Evolutionary conservation across 2,113 vertebrate species (phyloP).

Genomic region (Xyrauchen texanus): DNA sequence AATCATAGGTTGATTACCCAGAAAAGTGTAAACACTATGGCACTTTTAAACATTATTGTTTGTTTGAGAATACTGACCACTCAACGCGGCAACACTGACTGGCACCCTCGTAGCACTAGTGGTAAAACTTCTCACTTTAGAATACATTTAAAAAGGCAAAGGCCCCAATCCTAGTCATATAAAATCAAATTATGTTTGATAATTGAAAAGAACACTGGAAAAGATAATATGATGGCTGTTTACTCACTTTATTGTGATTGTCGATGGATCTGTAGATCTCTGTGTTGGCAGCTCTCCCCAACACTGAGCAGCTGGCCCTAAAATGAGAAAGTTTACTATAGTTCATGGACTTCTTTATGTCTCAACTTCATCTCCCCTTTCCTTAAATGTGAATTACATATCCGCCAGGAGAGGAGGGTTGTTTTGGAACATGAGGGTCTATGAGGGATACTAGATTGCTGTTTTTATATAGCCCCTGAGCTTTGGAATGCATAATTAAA

Average conservation of each 20-base stretch:
- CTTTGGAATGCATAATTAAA: conserved; percentile 29
- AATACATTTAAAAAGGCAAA: too few relatives aligned
- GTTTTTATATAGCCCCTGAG: conserved; percentile 29
- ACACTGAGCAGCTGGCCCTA: conserved; percentile 79
- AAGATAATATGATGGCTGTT: not conserved
- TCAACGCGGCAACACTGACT: too few relatives aligned
- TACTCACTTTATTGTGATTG: conserved; percentile 79
- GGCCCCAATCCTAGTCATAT: too few relatives aligned
- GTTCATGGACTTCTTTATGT: conserved; percentile 9
- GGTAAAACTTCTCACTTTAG: too few relatives aligned
- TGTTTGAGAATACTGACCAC: too few relatives aligned
- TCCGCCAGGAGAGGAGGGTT: conserved; percentile 32
- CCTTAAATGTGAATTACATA: conserved; percentile 35
- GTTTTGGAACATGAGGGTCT: conserved; percentile 44
- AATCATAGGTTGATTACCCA: too few relatives aligned
- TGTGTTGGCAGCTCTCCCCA: conserved; percentile 81
- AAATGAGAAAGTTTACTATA: conserved; percentile 43
- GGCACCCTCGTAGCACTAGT: too few relatives aligned
- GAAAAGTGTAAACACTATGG: too few relatives aligned
- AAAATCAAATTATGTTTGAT: too few relatives aligned
- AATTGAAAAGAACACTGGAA: too few relatives aligned
- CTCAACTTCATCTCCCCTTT: conserved; percentile 27
- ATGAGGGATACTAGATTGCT: conserved; percentile 8
- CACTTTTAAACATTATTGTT: too few relatives aligned
- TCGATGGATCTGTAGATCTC: conserved; percentile 82